Conservation (phyloP, 2,797 vertebrate genomes). For the Fratercula arctica region DNA sequence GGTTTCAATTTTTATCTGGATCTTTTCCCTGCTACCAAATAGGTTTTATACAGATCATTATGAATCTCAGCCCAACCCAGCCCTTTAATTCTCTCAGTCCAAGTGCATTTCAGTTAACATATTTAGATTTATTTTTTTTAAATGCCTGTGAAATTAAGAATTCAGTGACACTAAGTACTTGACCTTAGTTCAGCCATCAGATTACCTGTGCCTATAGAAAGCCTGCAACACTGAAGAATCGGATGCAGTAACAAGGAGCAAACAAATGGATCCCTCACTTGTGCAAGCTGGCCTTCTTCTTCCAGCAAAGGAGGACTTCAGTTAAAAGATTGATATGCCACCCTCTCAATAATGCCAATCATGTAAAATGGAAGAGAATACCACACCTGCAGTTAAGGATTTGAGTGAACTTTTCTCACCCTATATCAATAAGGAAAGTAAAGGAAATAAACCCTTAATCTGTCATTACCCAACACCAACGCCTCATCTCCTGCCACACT, state of each 20-base stretch:
- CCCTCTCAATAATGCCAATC: not conserved
- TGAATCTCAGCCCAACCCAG: not conserved
- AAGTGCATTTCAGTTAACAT: not conserved
- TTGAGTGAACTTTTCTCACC: not conserved
- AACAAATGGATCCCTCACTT: not conserved
- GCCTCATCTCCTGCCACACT: accelerated
- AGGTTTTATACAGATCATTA: not conserved
- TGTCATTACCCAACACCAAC: not conserved
- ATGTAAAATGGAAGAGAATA: not conserved
- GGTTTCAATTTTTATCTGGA: not conserved
- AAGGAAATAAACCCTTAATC: not conserved
- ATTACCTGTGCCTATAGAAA: not conserved
- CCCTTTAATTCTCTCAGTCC: not conserved
- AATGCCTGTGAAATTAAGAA: not conserved
- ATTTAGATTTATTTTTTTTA: not conserved
- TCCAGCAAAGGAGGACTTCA: not conserved
- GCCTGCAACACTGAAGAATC: not conserved
- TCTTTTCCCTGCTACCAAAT: not conserved
- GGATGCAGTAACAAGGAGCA: not conserved
- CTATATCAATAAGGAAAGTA: not conserved
- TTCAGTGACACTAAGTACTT: not conserved
- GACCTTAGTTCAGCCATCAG: not conserved
- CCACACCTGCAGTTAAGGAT: not conserved
- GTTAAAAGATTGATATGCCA: not conserved
- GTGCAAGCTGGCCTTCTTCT: not conserved